These are phyloP conservation scores for Plutomurus gul DNA, from an alignment of 1,140 invertebrate genomes.

Conservation along the genomic window DNA sequence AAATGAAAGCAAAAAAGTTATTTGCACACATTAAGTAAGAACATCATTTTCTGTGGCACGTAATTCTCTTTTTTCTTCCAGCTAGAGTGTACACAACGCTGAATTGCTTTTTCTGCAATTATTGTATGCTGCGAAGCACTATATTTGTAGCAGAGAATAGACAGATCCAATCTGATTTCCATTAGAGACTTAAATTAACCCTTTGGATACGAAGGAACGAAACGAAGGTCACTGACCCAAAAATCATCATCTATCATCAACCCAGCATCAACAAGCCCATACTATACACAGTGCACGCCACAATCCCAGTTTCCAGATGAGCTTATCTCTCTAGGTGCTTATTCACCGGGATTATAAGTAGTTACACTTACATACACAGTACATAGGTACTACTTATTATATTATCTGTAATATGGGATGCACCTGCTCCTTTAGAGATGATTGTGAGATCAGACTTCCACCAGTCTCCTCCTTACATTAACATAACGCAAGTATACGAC, in stretches of 20 bases:
- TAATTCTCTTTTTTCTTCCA: not conserved
- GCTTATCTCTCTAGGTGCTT: not conserved
- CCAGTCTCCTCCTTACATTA: not conserved
- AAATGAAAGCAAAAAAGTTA: not conserved
- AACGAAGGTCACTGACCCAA: conserved; percentile 35
- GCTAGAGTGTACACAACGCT: no score
- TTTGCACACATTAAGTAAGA: conserved; percentile 1
- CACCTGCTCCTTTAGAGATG: not conserved
- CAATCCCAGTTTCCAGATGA: not conserved
- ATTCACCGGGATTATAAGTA: not conserved
- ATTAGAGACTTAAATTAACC: no score
- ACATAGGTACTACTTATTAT: not conserved
- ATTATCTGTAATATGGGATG: not conserved
- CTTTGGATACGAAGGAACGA: not conserved
- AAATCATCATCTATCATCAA: conserved; percentile 33
- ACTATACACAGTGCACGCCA: no score
- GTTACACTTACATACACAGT: not conserved
- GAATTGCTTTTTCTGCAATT: no score
- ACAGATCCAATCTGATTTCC: no score
- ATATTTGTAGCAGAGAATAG: no score
- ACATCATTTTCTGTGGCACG: conserved; percentile 8
- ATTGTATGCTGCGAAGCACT: no score
- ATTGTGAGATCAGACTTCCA: not conserved
- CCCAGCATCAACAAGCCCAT: not conserved
- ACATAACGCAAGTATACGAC: not conserved